Evolutionary conservation across 2,797 vertebrate genomes (phyloP), one percentile per base, ranked within the genome.

Genomic region (Chelonia mydas): DNA sequence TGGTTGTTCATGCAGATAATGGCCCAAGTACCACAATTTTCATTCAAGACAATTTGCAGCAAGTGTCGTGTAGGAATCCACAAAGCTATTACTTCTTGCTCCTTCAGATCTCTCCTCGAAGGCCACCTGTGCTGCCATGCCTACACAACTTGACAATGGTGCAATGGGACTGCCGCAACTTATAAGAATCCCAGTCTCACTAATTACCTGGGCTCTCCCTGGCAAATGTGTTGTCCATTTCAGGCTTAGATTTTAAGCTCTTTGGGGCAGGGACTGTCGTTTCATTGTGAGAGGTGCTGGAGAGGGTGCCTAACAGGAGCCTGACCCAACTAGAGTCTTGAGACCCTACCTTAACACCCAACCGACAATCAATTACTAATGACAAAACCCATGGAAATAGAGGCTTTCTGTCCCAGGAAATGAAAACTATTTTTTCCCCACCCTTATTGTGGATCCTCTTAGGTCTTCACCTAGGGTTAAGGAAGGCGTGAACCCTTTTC

Each of bases 11-110:
- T 51, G 84, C 91, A 94, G 93, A 93, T 97, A 94, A 93, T 86
- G 87, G 93, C 92, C 95, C 93, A 93, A 96, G 94, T 47, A 94
- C 92, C 94, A 89, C 94, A 88, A 74, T 95, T 97, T 95, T 89
- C 96, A 76, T 96, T 92, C 91, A 76, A 94, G 94, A 87, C 92
- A 96, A 93, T 96, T 95, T 95, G 87, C 94, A 92, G 94, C 90
- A 57, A 88, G 90, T 12, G 1, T 90, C 6, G 84, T 72, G 13
- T 92, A 92, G 65, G 94, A 95, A 94, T 92, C 91, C 93, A 94
- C 97, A 93, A 85, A 94, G 90, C 16, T 78, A 45, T 49, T 78
- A 65, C n/a, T 77, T 79, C 68, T 37, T 37, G 57, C 31, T 33
- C 21, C 49, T 78, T 27, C 65, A 79, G 53, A 68, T 37, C 74